Evolutionary conservation across 2,113 vertebrate species (phyloP).

Genomic region (Aegithalos caudatus): DNA sequence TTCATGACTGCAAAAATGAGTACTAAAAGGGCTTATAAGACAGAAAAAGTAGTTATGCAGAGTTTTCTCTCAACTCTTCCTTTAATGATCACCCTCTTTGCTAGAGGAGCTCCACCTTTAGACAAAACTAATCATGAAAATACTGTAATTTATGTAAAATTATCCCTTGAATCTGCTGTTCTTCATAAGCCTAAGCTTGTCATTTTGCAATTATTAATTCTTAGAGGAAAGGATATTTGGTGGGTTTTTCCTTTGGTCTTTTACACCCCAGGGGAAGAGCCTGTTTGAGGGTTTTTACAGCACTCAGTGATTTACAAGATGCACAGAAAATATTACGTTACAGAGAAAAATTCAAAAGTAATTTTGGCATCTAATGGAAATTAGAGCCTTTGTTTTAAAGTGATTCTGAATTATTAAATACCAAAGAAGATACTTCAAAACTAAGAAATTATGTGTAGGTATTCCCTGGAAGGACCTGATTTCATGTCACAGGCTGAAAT

Average conservation of each 20-base stretch:
- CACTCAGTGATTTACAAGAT: not conserved
- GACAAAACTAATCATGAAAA: slow-evolving; percentile 3
- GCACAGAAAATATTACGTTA: not conserved
- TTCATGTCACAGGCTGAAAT: not conserved
- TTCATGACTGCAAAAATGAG: slow-evolving; percentile 15
- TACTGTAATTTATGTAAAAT: slow-evolving; percentile 13
- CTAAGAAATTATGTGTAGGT: not conserved
- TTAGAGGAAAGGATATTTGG: not conserved
- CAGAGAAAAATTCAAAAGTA: not conserved
- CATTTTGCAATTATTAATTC: not conserved
- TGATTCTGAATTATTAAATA: not conserved
- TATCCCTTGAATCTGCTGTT: not conserved
- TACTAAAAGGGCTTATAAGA: not conserved
- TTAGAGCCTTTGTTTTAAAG: not conserved
- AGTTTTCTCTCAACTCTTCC: not conserved
- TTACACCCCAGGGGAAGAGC: not conserved
- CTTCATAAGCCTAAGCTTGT: not conserved
- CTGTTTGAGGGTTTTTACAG: not conserved
- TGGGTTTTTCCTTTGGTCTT: not conserved
- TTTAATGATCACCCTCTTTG: slow-evolving; percentile 1
- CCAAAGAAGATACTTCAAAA: not conserved
- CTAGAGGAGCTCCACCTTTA: slow-evolving; percentile 2
- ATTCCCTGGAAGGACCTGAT: not conserved
- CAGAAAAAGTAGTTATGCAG: not conserved
- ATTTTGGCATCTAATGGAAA: not conserved